Base-by-base conservation (phyloP, 2,888 invertebrate species). In the Podotricha telesiphe region DNA sequence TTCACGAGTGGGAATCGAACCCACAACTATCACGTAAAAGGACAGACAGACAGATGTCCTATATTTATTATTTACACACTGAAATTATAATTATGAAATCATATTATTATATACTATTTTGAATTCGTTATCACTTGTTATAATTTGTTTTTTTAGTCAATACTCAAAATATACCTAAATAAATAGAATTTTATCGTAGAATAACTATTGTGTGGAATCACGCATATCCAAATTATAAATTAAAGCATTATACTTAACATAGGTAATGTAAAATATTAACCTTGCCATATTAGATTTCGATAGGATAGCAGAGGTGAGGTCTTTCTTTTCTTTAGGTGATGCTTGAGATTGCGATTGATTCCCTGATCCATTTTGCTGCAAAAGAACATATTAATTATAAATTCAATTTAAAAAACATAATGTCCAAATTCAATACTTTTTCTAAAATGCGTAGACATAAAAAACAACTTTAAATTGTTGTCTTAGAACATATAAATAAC, bases 271-370 rank as follows among this genome's bases (percentile, higher is more conserved):
- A 37, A 10, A 37, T 37, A 37, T 37, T 37, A 37, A 97, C 97
- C 97, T 96, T 76, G 96, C 96, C 94, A 97, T 95, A 84, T 96
- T 96, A 61, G 97, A 96, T 88, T 96, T 96, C 4, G 94, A 94
- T 69, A 95, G 87, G 71, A 94, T 94, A 42, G 94, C 91, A 64
- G 95, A 94, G 20, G 95, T 94, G 37, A 94, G 86, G 83, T 94
- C 95, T 90, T 93, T 96, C 93, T 92, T 96, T 94, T 87, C 96
- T 74, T 88, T 91, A 1, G 89, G 91, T 3, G 92, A 91, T 1
- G 91, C 83, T 77, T 91, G 93, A 47, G 91, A 89, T 34, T 91
- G 79, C 19, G 93, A 91, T 10, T 90, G 88, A 2, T 91, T 88
- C 74, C 89, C 93, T 67, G 93, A 96, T 86, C 96, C 93, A 73